Conservation (phyloP, 2,113 vertebrate species). For the Oreocharis arfaki region DNA sequence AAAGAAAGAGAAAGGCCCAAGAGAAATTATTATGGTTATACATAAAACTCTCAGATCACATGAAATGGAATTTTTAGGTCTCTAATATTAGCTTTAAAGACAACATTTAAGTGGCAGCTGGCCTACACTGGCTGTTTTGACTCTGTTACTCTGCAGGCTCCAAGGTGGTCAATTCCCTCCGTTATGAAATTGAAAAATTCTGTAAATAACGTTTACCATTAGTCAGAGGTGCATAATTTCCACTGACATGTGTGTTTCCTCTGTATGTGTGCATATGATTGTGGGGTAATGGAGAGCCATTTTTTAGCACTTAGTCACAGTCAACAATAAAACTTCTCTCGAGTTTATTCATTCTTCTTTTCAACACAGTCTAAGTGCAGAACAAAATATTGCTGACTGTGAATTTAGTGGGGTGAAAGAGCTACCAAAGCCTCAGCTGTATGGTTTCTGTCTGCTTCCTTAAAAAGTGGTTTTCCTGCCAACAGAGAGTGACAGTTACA, state of each 20-base stretch:
- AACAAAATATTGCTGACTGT: neutral
- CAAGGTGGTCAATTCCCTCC: neutral
- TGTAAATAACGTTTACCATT: neutral
- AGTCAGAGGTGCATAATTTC: neutral
- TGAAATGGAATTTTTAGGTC: neutral
- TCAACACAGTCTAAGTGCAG: neutral
- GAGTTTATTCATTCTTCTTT: neutral
- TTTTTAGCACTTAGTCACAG: neutral
- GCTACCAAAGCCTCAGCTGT: neutral
- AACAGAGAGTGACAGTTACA: neutral
- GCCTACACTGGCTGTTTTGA: neutral
- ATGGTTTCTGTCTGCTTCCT: neutral
- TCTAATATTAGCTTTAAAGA: neutral
- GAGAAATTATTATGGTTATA: neutral
- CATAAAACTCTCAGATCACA: neutral
- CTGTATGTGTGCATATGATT: rapidly evolving
- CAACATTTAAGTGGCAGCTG: neutral
- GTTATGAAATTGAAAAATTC: neutral
- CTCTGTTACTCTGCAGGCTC: neutral
- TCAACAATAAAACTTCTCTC: neutral
- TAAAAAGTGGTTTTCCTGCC: neutral
- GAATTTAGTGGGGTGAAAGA: neutral
- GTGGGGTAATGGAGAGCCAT: neutral
- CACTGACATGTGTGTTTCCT: neutral
- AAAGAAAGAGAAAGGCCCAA: neutral